Evolutionary conservation across 1,140 invertebrate genomes (phyloP), one percentile per base, ranked within the genome.

Genomic region (Mya arenaria): DNA sequence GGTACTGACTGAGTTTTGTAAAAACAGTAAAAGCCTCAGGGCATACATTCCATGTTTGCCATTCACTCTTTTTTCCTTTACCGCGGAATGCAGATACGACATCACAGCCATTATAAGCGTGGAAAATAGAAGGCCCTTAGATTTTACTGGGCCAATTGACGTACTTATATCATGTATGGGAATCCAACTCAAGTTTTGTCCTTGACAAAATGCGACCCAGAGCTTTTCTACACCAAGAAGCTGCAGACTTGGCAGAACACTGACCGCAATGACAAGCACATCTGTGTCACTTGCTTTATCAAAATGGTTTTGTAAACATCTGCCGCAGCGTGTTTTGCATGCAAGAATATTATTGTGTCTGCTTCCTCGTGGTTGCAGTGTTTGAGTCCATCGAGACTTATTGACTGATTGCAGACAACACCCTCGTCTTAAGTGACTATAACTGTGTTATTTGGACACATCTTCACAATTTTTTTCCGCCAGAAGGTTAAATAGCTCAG

Each of bases 351-450:
- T 48, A 66, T 48, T 28, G 80, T 84, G 56, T 90, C 88, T 1
- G 87, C 88, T 73, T 88, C 87, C 62, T 89, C 84, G 41, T 89
- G 87, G 52, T 72, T 81, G 65, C 84, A 87, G 15, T 68, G 79
- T 28, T 8, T 28, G 17, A 82, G 6, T 13, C 17, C 71, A 15
- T 44, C 79, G 1, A 63, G 56, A 28, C 10, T 10, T 13, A 10
- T 48, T 10, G 10, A 10, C 19, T 48, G 10, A 6, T 52, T 82
- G 69, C 79, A 37, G 1, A 74, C 56, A 25, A 39, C 80, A 48
- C 73, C 37, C 55, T 74, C 60, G 32, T 36, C 63, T 39, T 62
- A 60, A 15, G 52, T 62, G 15, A 82, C 58, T 17, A 44, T 65
- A 25, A 62, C 39, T 6, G 30, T 62, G 36, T 62, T 62, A 30